phyloP scores from a whole-genome alignment of 1,140 invertebrate genomes.

The Papilio xuthus region DNA sequence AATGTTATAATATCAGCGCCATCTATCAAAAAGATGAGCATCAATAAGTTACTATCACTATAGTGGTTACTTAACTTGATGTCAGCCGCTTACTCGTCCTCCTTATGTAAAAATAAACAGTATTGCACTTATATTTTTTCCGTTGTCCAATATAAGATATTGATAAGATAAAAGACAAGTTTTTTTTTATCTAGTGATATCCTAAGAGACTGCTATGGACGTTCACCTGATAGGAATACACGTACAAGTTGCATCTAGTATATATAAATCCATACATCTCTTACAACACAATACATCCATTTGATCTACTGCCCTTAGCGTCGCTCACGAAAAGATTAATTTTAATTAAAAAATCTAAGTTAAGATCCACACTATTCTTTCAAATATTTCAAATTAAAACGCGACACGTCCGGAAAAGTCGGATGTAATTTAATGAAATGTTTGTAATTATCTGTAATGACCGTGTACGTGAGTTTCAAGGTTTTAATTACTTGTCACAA shows the following conservation, averaged over 20 bases:
- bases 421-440: conserved; percentile 11
- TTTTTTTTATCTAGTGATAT: not conserved
- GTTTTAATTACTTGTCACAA: conserved; percentile 25
- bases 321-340: not conserved
- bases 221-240: not conserved
- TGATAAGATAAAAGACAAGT: conserved; percentile 9
- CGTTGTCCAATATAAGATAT: not conserved
- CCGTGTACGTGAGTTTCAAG: conserved; percentile 1
- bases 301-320: too few relatives aligned
- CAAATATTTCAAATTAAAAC: not conserved
- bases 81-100: not conserved
- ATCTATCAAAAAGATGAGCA: too few relatives aligned
- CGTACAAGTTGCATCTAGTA: not conserved
- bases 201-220: not conserved
- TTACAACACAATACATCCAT: too few relatives aligned
- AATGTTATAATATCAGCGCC: too few relatives aligned
- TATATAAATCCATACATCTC: too few relatives aligned
- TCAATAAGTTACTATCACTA: too few relatives aligned
- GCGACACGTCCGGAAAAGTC: not conserved
- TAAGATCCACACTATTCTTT: not conserved
- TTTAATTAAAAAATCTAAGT: not conserved
- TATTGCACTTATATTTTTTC: not conserved
- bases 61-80: too few relatives aligned
- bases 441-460: conserved; percentile 23
- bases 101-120: not conserved